These are phyloP conservation scores for Leptopilina drosophilae DNA, from an alignment of 2,888 invertebrate genomes.

Conservation along the genomic window DNA sequence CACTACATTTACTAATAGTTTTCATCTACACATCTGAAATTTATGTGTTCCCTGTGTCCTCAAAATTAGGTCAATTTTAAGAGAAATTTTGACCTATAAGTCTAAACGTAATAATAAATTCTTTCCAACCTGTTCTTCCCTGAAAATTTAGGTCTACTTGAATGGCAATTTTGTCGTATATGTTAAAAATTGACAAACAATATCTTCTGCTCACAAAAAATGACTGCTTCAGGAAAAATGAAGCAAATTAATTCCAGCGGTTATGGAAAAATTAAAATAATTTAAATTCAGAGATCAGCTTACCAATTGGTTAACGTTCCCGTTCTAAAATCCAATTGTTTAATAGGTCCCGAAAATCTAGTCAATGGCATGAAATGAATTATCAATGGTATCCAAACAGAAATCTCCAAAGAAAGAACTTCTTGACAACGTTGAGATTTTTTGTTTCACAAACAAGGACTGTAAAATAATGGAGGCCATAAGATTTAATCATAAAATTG, in stretches of 20 bases:
- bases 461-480: background rate
- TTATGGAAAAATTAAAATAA: background rate
- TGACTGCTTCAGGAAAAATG: background rate
- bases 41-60: too few species aligned
- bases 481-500: background rate
- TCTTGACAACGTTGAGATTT: background rate
- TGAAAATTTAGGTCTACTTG: too few species aligned
- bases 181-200: too few species aligned
- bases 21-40: too few species aligned
- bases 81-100: too few species aligned
- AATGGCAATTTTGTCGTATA: too few species aligned
- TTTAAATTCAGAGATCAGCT: background rate
- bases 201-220: too few species aligned
- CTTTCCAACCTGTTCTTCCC: too few species aligned
- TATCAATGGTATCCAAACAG: background rate
- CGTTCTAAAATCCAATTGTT: background rate
- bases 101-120: too few species aligned
- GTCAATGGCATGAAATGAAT: background rate
- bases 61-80: too few species aligned
- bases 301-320: background rate
- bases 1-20: too few species aligned
- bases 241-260: background rate
- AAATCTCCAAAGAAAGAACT: background rate
- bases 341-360: background rate
- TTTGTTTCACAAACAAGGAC: background rate